Evolutionary conservation across 2,113 vertebrate species (phyloP).

Genomic region (Corythornis vintsioides): DNA sequence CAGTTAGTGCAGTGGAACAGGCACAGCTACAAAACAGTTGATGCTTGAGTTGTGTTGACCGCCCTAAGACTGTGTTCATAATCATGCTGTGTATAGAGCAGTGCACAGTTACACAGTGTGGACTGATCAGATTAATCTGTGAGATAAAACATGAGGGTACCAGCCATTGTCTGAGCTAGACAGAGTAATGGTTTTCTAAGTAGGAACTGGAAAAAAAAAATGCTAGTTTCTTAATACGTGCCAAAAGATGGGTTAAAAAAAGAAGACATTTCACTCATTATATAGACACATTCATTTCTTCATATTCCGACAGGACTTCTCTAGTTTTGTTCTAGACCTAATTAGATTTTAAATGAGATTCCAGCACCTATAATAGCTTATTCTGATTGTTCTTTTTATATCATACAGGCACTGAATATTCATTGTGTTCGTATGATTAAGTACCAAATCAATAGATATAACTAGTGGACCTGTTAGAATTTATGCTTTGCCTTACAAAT

Average conservation of each 20-base stretch:
- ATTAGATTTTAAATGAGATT: constrained; percentile 83
- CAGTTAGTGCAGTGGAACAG: not conserved
- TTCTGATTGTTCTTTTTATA: constrained; percentile 84
- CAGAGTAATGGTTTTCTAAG: not conserved
- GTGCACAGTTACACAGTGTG: not conserved
- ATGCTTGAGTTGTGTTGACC: not conserved
- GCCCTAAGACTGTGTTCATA: accelerated
- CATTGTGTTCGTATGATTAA: constrained; percentile 76
- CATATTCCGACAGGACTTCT: constrained; percentile 60
- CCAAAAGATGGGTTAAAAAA: constrained; percentile 14
- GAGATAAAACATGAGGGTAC: not conserved
- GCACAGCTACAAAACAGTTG: not conserved
- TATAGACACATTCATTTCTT: constrained; percentile 67
- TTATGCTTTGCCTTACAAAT: constrained; percentile 64
- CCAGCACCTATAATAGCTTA: constrained; percentile 79
- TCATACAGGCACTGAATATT: constrained; percentile 75
- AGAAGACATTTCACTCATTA: constrained; percentile 37
- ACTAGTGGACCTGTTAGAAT: constrained; percentile 56
- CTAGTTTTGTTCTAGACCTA: constrained; percentile 76
- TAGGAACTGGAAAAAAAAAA: not conserved
- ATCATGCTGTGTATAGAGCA: not conserved
- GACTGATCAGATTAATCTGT: not conserved
- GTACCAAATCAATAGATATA: constrained; percentile 72
- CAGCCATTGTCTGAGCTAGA: not conserved
- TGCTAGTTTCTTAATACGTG: not conserved